Conservation (phyloP, 2,113 vertebrate genomes). For the Salvelinus fontinalis region DNA sequence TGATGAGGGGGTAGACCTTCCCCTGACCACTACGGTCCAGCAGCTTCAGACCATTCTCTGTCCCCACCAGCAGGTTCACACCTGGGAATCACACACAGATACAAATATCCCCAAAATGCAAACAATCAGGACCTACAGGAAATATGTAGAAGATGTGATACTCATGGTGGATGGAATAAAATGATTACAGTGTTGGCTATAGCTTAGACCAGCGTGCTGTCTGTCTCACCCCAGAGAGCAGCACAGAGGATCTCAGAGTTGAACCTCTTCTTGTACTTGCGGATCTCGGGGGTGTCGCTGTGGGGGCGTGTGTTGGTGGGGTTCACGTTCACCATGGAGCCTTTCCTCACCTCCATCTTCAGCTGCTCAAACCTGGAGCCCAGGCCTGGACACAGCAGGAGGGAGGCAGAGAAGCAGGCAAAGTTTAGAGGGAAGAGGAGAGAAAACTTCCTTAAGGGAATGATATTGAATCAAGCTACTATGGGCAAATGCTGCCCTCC, state of each 20-base stretch:
- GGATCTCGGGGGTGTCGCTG: constrained; percentile 90
- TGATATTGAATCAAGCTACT: not conserved
- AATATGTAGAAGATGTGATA: not conserved
- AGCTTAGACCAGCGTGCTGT: not conserved
- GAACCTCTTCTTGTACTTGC: constrained; percentile 95
- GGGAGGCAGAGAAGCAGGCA: not conserved
- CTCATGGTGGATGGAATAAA: not conserved
- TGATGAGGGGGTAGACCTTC: constrained; percentile 90
- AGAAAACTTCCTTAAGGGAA: not conserved
- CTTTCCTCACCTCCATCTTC: constrained; percentile 87
- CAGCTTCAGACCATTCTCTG: constrained; percentile 88
- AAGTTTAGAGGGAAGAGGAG: not conserved
- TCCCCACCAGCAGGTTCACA: constrained; percentile 90
- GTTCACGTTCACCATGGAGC: constrained; percentile 93
- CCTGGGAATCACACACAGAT: constrained; percentile 65
- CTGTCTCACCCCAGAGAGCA: constrained; percentile 86
- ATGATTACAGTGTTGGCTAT: not conserved
- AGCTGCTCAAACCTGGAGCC: constrained; percentile 85
- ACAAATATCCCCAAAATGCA: not conserved
- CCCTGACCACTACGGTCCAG: constrained; percentile 91
- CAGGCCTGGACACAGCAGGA: constrained; percentile 42
- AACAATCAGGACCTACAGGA: not conserved
- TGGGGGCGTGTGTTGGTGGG: constrained; percentile 89
- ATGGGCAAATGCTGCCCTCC: not conserved
- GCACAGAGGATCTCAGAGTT: constrained; percentile 93